phyloP scores from a whole-genome alignment of 2,888 invertebrate species.

The Eupeodes luniger region DNA sequence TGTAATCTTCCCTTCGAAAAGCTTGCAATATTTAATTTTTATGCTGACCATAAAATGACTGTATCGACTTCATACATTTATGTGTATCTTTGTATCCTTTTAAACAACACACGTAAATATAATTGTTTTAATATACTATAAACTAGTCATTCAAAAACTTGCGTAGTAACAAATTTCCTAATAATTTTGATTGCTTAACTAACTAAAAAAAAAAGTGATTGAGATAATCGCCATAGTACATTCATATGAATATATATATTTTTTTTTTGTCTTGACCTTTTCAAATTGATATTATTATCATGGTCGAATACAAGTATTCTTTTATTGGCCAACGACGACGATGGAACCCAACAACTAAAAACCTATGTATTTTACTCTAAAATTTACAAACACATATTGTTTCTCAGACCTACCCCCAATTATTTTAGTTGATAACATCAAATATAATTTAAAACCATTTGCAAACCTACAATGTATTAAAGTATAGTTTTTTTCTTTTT shows the following conservation, averaged over 20 bases:
- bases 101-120: no score
- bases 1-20: no score
- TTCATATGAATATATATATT: background rate
- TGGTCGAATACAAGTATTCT: background rate
- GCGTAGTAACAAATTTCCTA: constrained; percentile 1
- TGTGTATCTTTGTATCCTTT: no score
- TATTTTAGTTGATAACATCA: constrained; percentile 20
- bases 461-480: background rate
- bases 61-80: no score
- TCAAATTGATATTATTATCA: background rate
- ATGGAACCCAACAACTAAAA: background rate
- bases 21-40: no score
- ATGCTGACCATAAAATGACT: no score
- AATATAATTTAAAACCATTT: background rate
- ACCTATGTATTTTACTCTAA: background rate
- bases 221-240: background rate
- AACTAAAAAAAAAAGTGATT: background rate
- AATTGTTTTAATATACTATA: no score
- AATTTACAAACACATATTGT: constrained; percentile 4
- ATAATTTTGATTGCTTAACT: background rate
- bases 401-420: constrained; percentile 16
- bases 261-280: constrained; percentile 18
- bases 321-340: background rate
- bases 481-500: no score
- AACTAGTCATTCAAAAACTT: background rate